Evolutionary conservation across 2,797 vertebrate genomes (phyloP).

Genomic region (Sternotherus odoratus): DNA sequence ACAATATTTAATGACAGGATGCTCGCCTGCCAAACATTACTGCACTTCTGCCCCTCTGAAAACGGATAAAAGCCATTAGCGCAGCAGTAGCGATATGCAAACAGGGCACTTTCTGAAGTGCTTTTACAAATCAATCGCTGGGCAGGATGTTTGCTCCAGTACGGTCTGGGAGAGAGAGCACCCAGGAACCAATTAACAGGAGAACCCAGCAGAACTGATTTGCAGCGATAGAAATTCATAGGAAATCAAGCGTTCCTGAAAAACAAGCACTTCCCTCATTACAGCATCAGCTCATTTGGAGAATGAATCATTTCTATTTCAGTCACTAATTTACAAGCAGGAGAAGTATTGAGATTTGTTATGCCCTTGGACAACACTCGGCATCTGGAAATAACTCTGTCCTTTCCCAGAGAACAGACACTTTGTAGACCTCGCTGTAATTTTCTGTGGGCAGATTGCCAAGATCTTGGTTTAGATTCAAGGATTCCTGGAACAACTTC

Average conservation of each 20-base stretch:
- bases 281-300: neutral
- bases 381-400: neutral
- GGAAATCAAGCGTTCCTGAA: neutral
- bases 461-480: neutral
- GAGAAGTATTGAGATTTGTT: neutral
- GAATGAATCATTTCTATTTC: neutral
- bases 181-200: neutral
- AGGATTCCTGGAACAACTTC: neutral
- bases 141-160: neutral
- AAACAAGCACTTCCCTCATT: neutral
- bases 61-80: conserved; percentile 65
- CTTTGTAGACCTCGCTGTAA: neutral
- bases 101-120: conserved; percentile 53
- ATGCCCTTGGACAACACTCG: neutral
- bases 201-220: neutral
- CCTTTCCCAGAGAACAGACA: neutral
- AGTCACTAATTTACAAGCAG: neutral
- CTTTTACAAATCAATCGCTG: conserved; percentile 28
- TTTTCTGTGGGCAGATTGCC: neutral
- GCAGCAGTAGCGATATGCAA: conserved; percentile 22
- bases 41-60: conserved; percentile 76
- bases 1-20: conserved; percentile 79
- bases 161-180: neutral
- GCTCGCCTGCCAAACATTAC: conserved; percentile 51
- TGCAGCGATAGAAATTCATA: neutral